These are phyloP conservation scores for Peromyscus aztecus DNA, from an alignment of 2,797 vertebrate genomes.

Conservation along the genomic window DNA sequence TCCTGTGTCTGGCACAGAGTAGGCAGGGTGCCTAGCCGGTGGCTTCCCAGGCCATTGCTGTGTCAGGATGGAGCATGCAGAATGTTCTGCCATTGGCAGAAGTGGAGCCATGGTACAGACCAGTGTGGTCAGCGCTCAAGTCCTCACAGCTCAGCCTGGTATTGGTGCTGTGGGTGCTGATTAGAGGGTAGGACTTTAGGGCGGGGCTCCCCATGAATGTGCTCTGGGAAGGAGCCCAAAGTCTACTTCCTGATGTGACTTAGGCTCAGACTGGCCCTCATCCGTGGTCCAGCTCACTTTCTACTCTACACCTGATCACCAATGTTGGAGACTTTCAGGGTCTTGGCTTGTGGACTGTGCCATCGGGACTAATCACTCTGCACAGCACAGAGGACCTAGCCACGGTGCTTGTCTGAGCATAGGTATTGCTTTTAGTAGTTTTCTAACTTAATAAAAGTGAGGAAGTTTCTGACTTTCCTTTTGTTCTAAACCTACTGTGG, in stretches of 20 bases:
- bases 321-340: background rate
- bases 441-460: slow-evolving; percentile 80
- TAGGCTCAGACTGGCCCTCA: rapidly evolving
- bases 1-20: background rate
- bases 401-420: background rate
- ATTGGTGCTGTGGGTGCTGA: rapidly evolving
- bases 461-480: background rate
- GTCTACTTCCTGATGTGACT: too few species aligned
- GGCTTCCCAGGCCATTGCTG: background rate
- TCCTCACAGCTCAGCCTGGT: too few species aligned
- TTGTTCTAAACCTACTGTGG: background rate
- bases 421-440: slow-evolving; percentile 22
- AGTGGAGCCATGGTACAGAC: rapidly evolving
- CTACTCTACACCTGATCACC: too few species aligned
- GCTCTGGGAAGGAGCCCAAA: rapidly evolving
- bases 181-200: rapidly evolving
- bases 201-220: rapidly evolving
- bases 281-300: background rate
- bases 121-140: too few species aligned
- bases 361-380: background rate
- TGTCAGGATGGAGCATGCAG: background rate
- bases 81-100: too few species aligned
- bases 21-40: background rate
- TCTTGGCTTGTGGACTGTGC: background rate
- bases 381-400: slow-evolving; percentile 3